Evolutionary conservation across 2,797 vertebrate genomes (phyloP), one percentile per base, ranked within the genome.

Genomic region (Catostomus latipinnis): DNA sequence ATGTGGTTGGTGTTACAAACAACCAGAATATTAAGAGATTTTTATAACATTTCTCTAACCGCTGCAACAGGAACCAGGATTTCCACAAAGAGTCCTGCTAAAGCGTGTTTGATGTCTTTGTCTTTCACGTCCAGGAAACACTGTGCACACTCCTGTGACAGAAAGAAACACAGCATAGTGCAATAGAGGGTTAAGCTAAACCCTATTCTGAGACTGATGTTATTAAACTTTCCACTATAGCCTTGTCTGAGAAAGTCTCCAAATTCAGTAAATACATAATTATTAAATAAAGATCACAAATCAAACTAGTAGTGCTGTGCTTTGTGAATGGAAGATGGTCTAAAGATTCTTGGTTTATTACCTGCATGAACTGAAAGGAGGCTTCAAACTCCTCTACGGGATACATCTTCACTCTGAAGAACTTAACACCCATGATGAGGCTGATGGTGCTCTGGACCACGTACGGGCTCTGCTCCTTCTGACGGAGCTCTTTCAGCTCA

Each of bases 291-390:
- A 34, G 34, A 34, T 4, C 34, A 34, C 34, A 34, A 34, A 34
- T 34, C 34, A 34, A 34, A 34, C 34, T 34, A 34, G 34, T 34
- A 34, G 34, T 34, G 34, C 34, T 34, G 34, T 34, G 34, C 34
- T 34, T 34, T 34, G 34, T 34, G 34, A 34, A 34, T 34, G 34
- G 34, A 34, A 4, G 34, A 34, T 4, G 4, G 34, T 34, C 34
- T 34, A 34, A 34, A 34, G 1, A 34, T 34, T 34, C 34, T 34
- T 34, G 6, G 13, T 52, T 50, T 34, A 13, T 60, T 13, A 66
- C 98, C 97, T 99, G 98, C 97, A 99, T 98, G 89, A 99, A 99
- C 94, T 97, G 97, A 90, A 99, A 97, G 81, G 97, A 99, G 52
- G 97, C 97, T 90, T 99, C 98, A 50, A 99, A 99, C 90, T 99